Evolutionary conservation across 2,113 vertebrate species (phyloP), one percentile per base, ranked within the genome.

Genomic region (Triplophysa rosa): DNA sequence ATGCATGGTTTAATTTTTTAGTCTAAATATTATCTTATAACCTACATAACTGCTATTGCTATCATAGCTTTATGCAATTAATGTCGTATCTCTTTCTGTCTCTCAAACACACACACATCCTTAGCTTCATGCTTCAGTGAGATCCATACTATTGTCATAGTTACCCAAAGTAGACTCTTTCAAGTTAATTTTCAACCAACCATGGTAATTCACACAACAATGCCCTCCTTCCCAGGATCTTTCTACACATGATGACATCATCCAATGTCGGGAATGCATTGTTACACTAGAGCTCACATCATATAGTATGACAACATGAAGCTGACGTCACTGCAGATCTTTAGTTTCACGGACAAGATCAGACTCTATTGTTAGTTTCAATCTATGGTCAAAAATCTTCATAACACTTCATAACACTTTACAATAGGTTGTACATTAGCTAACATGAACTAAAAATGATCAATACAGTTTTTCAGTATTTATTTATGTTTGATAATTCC

Each of bases 81-180:
- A 49, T 37, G 23, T 10, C 21, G 19, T 54, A n/a, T 52, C 8
- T 49, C 4, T n/a, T 14, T 24, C 58, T 23, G 33, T 24, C 33
- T 17, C 68, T n/a, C 56, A 37, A 17, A 24, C 24, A 3, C 21
- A 24, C 26, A 26, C 24, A 37, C 69, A 37, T 10, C 52, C 69
- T 58, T 17, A 42, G 54, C 70, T 67, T 66, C 33, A 59, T 77
- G 54, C 54, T 77, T 68, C 6, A 68, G 37, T 40, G 24, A 52
- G 67, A 52, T 19, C 11, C 42, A 37, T 23, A 54, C 42, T 58
- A 67, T 74, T 37, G 61, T 29, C 21, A 75, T 13, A 19, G 49
- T 69, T 42, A 17, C 19, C 65, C 68, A 21, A 24, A 56, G 24
- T n/a, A 52, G 68, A 68, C 54, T 66, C 49, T 42, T 58, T 58